phyloP scores from a whole-genome alignment of 2,888 invertebrate species.

The Danaus chrysippus region DNA sequence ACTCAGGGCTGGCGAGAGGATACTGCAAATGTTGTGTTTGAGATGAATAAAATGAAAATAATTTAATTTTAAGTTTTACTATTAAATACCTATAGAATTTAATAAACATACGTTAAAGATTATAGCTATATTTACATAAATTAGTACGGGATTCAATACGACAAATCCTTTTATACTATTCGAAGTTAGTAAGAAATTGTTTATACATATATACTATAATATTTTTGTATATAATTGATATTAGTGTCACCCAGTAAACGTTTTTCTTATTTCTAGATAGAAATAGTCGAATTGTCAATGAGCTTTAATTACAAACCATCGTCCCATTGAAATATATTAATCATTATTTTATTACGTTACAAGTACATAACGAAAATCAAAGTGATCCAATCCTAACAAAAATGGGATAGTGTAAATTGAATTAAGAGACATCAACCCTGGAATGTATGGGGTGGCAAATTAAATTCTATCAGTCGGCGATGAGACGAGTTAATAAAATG shows the following conservation, averaged over 20 bases:
- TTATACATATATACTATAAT: too few relatives aligned
- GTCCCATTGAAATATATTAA: not conserved
- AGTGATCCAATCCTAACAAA: not conserved
- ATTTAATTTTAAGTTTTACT: not conserved
- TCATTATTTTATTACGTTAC: not conserved
- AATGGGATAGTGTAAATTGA: not conserved
- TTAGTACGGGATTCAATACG: too few relatives aligned
- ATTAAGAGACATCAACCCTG: conserved; percentile 27
- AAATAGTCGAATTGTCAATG: too few relatives aligned
- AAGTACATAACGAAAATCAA: not conserved
- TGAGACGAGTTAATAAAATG: conserved; percentile 78
- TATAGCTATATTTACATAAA: too few relatives aligned
- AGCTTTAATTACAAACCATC: too few relatives aligned
- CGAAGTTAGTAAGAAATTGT: too few relatives aligned
- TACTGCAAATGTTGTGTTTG: conserved; percentile 7
- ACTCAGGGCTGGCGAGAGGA: conserved; percentile 53
- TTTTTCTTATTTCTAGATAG: too few relatives aligned
- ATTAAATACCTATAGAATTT: too few relatives aligned
- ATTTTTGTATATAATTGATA: too few relatives aligned
- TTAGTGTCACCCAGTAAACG: too few relatives aligned
- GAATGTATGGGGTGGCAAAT: conserved; percentile 31
- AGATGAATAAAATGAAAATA: conserved; percentile 3
- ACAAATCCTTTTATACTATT: too few relatives aligned
- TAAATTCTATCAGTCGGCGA: conserved; percentile 71
- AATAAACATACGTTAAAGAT: too few relatives aligned